Percentiles rank a stretch among this genome's conserved stretches.
Evolutionary conservation across 2,113 vertebrate genomes (phyloP).

Genomic region (Cranoglanis bouderius): DNA sequence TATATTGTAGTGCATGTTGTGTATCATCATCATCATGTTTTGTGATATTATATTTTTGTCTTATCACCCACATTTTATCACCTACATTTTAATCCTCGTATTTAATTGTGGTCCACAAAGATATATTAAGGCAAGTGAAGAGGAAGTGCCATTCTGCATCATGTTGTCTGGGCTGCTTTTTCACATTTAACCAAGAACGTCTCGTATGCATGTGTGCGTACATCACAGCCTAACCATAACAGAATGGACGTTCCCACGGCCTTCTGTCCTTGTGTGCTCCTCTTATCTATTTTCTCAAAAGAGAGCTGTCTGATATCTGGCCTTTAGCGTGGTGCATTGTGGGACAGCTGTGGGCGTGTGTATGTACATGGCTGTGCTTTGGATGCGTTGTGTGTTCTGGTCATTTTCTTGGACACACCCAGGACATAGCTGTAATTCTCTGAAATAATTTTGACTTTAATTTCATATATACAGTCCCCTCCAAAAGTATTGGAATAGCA

Average conservation of each 20-base stretch:
- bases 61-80: neutral
- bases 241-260: slow-evolving; percentile 35
- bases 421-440: too few relatives aligned
- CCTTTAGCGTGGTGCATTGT: slow-evolving; percentile 1
- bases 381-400: too few relatives aligned
- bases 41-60: neutral
- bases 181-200: neutral
- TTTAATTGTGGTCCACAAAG: neutral
- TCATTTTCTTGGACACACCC: too few relatives aligned
- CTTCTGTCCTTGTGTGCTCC: slow-evolving; percentile 23
- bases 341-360: neutral
- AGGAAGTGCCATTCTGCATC: neutral
- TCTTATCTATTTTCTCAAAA: slow-evolving; percentile 35
- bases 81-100: neutral
- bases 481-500: too few relatives aligned
- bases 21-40: neutral
- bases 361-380: too few relatives aligned
- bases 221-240: slow-evolving; percentile 14
- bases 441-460: too few relatives aligned
- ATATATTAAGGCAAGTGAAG: neutral
- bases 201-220: neutral
- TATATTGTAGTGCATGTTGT: neutral
- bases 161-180: neutral
- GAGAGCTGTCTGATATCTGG: neutral
- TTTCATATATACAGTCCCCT: too few relatives aligned